Conservation (phyloP, 2,888 invertebrate species). For the Clusia tigrina region DNA sequence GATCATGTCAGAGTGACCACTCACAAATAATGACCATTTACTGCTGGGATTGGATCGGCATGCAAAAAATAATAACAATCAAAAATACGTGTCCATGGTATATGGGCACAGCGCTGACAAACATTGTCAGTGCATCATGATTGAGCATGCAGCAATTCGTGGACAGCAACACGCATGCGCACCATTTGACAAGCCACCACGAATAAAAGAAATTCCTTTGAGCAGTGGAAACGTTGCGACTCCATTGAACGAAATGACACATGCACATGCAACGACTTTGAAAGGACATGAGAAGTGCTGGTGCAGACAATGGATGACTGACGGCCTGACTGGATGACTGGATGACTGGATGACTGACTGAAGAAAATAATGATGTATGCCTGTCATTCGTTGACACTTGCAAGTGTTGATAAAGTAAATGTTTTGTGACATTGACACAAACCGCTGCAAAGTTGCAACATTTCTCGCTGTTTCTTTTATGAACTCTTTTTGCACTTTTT, state of each 20-base stretch:
- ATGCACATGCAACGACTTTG: not conserved
- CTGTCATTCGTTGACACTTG: constrained; percentile 18
- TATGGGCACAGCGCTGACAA: not conserved
- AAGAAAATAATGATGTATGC: constrained; percentile 14
- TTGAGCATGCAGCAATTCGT: not conserved
- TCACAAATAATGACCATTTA: no score
- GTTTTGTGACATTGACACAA: constrained; percentile 17
- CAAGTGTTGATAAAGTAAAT: not conserved
- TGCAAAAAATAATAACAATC: not conserved
- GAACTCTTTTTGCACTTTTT: constrained; percentile 1
- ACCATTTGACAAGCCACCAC: constrained; percentile 4
- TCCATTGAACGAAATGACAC: not conserved
- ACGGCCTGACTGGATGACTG: not conserved
- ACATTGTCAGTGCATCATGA: constrained; percentile 1
- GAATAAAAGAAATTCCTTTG: constrained; percentile 13
- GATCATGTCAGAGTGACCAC: no score
- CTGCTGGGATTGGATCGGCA: not conserved
- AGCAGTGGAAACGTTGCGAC: not conserved
- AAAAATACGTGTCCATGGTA: not conserved
- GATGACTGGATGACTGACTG: constrained; percentile 1
- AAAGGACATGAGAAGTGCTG: not conserved
- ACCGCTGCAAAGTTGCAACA: not conserved
- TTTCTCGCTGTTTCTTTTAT: not conserved
- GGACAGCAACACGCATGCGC: not conserved
- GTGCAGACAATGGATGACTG: not conserved